Percentiles rank a stretch among this genome's conserved stretches.
Evolutionary conservation across 2,888 invertebrate genomes (phyloP).

Genomic region (Scaptomyza tumidula): DNA sequence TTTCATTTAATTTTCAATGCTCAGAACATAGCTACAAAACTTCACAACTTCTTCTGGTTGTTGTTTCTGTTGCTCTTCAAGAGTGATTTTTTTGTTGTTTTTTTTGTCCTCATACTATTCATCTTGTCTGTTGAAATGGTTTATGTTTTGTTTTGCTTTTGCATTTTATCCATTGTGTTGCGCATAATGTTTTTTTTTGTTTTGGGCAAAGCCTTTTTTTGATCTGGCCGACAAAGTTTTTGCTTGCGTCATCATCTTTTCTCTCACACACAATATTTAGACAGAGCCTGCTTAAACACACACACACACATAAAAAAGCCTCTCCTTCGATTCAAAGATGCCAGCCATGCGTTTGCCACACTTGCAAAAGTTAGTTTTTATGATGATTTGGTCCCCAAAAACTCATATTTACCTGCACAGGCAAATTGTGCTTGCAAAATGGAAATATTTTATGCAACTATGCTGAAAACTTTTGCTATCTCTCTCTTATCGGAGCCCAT

Average conservation of each 20-base stretch:
- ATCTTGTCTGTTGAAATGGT: conserved; percentile 32
- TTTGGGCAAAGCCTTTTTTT: conserved; percentile 44
- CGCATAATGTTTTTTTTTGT: conserved; percentile 34
- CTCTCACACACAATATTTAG: conserved; percentile 47
- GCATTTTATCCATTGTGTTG: conserved; percentile 41
- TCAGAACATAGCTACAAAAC: conserved; percentile 16
- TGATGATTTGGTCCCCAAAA: background rate
- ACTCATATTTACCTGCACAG: conserved; percentile 37
- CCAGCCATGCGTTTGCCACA: conserved; percentile 49
- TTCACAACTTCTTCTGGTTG: conserved; percentile 8
- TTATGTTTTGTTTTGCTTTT: conserved; percentile 47
- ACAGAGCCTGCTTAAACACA: conserved; percentile 47
- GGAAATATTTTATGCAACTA: conserved; percentile 67
- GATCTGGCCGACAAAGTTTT: conserved; percentile 57
- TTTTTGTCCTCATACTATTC: conserved; percentile 13
- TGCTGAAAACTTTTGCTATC: conserved; percentile 42
- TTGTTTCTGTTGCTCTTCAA: conserved; percentile 14
- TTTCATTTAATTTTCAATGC: conserved; percentile 72
- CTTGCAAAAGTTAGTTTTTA: conserved; percentile 36
- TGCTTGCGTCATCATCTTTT: conserved; percentile 45
- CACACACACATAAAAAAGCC: conserved; percentile 23
- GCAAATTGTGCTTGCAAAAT: conserved; percentile 30
- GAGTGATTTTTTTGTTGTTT: background rate
- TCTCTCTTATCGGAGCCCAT: background rate
- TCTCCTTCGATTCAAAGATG: conserved; percentile 15